Percentiles rank a stretch among this genome's conserved stretches.
Conservation (phyloP, 2,113 vertebrate genomes). For the Tonatia bakeri region DNA sequence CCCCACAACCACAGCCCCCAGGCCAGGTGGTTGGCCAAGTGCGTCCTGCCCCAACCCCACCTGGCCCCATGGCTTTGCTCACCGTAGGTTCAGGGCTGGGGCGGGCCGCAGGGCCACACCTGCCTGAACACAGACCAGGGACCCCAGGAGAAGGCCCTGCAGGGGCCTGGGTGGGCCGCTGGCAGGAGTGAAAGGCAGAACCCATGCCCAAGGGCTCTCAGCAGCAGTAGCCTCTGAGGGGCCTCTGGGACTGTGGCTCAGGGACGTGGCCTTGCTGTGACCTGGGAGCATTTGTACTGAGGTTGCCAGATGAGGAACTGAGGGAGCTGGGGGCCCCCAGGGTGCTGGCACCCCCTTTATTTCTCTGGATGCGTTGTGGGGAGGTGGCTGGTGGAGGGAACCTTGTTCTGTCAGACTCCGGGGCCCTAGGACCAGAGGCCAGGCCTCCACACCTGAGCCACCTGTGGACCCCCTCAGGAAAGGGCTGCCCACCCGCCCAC, state of each 20-base stretch:
- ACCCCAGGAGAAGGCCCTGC: background rate
- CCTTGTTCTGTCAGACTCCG: no score
- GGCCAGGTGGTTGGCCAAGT: no score
- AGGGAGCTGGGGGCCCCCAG: rapidly evolving
- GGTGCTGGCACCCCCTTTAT: rapidly evolving
- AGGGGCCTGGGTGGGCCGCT: background rate
- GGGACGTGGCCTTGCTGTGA: background rate
- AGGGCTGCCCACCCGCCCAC: background rate
- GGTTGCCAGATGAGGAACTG: rapidly evolving
- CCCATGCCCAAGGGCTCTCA: background rate
- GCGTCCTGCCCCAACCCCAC: no score
- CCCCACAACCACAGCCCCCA: rapidly evolving
- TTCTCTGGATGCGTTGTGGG: background rate
- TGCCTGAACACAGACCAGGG: no score
- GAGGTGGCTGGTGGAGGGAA: background rate
- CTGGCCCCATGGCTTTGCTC: no score
- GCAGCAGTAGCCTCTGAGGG: no score
- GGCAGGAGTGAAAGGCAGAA: rapidly evolving
- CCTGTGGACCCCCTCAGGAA: background rate
- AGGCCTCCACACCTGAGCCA: background rate
- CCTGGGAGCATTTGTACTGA: rapidly evolving
- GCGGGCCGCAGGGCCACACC: rapidly evolving
- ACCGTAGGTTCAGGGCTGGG: no score
- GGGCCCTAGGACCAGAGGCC: background rate
- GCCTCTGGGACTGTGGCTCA: background rate